Percentiles rank a stretch among this genome's conserved stretches.
phyloP scores from a whole-genome alignment of 2,888 invertebrate genomes.

The Busseola fusca region DNA sequence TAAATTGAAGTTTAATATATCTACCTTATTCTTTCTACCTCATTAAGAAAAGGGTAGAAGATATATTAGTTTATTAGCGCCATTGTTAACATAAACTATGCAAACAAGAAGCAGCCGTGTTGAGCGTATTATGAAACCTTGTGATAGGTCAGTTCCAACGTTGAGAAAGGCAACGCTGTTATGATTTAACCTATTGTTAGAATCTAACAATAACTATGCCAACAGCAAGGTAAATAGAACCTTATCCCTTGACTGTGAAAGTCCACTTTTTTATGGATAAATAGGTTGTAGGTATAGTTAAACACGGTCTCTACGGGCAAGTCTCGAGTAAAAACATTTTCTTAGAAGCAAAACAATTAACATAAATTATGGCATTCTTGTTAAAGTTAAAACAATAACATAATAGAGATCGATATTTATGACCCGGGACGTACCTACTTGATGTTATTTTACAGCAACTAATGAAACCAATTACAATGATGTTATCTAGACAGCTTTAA shows the following conservation, averaged over 20 bases:
- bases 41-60: too few relatives aligned
- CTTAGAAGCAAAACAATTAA: neutral
- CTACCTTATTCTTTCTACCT: too few relatives aligned
- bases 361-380: neutral
- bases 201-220: conserved; percentile 21
- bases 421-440: neutral
- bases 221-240: conserved; percentile 12
- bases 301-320: neutral
- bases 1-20: too few relatives aligned
- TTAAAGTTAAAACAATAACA: neutral
- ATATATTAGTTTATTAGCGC: too few relatives aligned
- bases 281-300: conserved; percentile 15
- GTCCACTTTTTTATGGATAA: neutral
- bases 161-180: conserved; percentile 24
- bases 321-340: conserved; percentile 12
- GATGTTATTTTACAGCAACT: neutral
- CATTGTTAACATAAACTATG: conserved; percentile 1
- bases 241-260: neutral
- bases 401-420: neutral
- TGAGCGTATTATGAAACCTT: conserved; percentile 33
- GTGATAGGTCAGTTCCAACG: conserved; percentile 59
- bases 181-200: conserved; percentile 34
- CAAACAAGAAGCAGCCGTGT: too few relatives aligned
- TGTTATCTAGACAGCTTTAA: neutral
- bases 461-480: neutral